Evolutionary conservation across 2,113 vertebrate species (phyloP), one percentile per base, ranked within the genome.

Genomic region (Malurus alboscapulatus): DNA sequence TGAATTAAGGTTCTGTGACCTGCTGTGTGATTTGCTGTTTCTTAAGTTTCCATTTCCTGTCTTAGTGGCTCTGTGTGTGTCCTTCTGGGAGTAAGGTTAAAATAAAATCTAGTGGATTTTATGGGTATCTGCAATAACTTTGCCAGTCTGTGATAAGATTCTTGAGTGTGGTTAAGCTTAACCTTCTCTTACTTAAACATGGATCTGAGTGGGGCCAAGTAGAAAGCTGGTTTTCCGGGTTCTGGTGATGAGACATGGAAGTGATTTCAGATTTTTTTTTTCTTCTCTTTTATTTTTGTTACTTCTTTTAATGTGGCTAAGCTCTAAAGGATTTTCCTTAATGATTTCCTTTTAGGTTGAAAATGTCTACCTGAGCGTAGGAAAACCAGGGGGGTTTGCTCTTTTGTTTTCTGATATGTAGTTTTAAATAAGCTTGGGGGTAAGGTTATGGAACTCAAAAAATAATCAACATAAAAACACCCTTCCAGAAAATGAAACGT

Each of bases 21-120:
- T 83, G 71, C 77, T 83, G 62, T 15, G 8, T 40, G 63, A 25
- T 59, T 59, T 87, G 91, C 75, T 79, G 27, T 87, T 94, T 65
- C 81, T 76, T 90, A 22, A 67, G 55, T 77, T 92, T 88, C 48
- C 51, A 9, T 38, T 82, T 79, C 66, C 84, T 91, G 77, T 73
- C 19, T 66, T 82, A 89, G 50, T 36, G 76, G 38, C 26, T 78
- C 27, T 34, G 51, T 68, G 29, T 72, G 13, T 45, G 48, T 0
- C 2, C 59, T 74, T 58, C 14, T 40, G 61, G 34, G 34, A 88
- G 10, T 51, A 71, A 59, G 21, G 24, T n/a, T 72, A 61, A 69
- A 93, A 76, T 77, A 74, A 91, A 74, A 63, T 47, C 34, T 50
- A 19, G 29, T 17, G 26, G 11, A 0, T 12, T 65, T 86, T 73